Percentiles rank a stretch among this genome's conserved stretches.
These are phyloP conservation scores for Drosophila hamatofila DNA, from an alignment of 2,888 invertebrate genomes.

Conservation along the genomic window DNA sequence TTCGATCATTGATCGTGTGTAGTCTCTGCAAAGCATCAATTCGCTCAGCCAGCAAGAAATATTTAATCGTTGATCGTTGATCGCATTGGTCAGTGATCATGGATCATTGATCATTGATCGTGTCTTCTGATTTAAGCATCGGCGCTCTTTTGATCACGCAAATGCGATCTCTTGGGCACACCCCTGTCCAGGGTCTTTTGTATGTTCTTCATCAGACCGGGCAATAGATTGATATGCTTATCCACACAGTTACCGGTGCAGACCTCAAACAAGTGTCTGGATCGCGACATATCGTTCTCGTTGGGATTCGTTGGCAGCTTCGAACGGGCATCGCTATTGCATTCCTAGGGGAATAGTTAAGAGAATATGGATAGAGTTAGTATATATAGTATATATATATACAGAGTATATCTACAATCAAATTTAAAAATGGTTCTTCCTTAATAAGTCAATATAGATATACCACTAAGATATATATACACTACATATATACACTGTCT, in stretches of 20 bases:
- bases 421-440: no score
- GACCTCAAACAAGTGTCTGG: constrained; percentile 74
- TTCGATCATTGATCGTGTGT: background rate
- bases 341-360: constrained; percentile 57
- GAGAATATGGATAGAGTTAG: background rate
- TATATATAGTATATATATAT: background rate
- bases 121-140: background rate
- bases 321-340: constrained; percentile 67
- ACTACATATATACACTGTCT: no score
- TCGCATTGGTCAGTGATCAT: background rate
- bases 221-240: constrained; percentile 76
- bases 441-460: background rate
- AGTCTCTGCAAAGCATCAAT: background rate
- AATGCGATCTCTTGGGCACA: constrained; percentile 44
- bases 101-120: background rate
- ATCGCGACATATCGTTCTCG: constrained; percentile 67
- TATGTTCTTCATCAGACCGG: constrained; percentile 75
- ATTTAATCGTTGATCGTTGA: background rate
- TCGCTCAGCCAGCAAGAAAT: background rate
- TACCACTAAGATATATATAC: background rate
- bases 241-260: constrained; percentile 80
- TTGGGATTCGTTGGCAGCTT: constrained; percentile 63
- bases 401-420: background rate
- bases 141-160: constrained; percentile 29
- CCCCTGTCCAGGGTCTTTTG: constrained; percentile 76